Percentiles rank a stretch among this genome's conserved stretches.
Evolutionary conservation across 2,797 vertebrate genomes (phyloP).

Genomic region (Oreonectes daqikongensis): DNA sequence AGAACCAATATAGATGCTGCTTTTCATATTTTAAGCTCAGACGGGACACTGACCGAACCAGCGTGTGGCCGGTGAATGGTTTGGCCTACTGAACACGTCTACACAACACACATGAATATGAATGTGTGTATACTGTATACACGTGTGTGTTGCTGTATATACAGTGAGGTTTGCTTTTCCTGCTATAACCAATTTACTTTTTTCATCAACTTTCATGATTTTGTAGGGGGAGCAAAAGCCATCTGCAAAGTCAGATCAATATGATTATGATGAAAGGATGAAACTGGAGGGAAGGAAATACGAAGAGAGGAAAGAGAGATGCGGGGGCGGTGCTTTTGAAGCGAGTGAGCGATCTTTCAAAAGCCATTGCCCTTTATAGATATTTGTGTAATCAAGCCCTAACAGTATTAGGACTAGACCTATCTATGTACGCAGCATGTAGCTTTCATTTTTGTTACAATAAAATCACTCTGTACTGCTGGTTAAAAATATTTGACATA

Average conservation of each 20-base stretch:
- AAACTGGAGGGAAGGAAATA: constrained; percentile 33
- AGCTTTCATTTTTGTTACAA: neutral
- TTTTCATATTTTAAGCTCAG: constrained; percentile 14
- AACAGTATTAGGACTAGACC: constrained; percentile 5
- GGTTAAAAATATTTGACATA: neutral
- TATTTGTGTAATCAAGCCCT: constrained; percentile 22
- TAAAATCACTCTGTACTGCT: no score
- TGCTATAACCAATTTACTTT: constrained; percentile 13
- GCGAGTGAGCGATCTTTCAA: constrained; percentile 26
- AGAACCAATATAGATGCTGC: neutral
- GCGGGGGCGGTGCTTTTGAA: constrained; percentile 46
- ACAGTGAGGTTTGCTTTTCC: constrained; percentile 3
- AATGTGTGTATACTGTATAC: neutral
- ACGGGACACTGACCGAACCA: neutral
- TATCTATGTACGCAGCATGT: constrained; percentile 2
- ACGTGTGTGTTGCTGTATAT: neutral
- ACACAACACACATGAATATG: neutral
- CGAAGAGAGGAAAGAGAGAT: constrained; percentile 15
- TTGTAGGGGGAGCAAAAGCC: constrained; percentile 34
- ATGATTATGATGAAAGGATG: constrained; percentile 47
- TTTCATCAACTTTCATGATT: constrained; percentile 47
- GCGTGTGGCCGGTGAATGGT: neutral
- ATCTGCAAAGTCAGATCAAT: constrained; percentile 38
- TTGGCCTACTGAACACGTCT: neutral
- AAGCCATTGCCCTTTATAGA: constrained; percentile 46